Evolutionary conservation across 2,888 invertebrate species (phyloP).

Genomic region (Schizaphis graminum): DNA sequence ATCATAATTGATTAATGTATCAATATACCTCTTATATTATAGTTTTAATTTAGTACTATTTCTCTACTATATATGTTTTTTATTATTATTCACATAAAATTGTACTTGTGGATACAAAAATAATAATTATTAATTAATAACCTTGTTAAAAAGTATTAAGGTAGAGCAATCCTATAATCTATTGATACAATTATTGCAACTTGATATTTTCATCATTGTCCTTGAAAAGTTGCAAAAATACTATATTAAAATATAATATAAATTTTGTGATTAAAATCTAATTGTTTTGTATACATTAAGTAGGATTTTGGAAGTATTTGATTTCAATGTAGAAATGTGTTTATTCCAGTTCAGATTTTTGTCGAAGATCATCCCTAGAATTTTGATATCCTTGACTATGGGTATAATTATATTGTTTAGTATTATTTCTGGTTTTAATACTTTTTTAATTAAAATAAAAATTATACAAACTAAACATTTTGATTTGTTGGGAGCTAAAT

Average conservation of each 20-base stretch:
- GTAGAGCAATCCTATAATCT: not conserved
- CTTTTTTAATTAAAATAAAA: no score
- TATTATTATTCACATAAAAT: not conserved
- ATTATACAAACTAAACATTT: no score
- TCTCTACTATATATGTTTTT: no score
- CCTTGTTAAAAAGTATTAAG: not conserved
- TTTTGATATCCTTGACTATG: no score
- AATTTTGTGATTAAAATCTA: not conserved
- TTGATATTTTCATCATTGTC: not conserved
- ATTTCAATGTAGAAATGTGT: no score
- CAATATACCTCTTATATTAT: not conserved
- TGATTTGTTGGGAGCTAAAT: no score
- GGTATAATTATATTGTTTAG: no score
- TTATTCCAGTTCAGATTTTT: no score
- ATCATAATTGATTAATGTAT: not conserved
- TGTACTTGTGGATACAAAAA: not conserved
- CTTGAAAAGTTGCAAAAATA: not conserved
- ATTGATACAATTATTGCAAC: not conserved
- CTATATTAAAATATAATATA: not conserved
- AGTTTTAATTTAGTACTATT: not conserved
- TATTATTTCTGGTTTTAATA: no score
- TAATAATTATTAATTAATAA: not conserved
- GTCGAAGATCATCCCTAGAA: no score
- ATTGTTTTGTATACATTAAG: no score
- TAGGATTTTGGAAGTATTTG: no score